A percentile compares a stretch with the other conserved stretches of the same genome.
Evolutionary conservation across 2,888 invertebrate species (phyloP).

Genomic region (Schrankia costaestrigalis): DNA sequence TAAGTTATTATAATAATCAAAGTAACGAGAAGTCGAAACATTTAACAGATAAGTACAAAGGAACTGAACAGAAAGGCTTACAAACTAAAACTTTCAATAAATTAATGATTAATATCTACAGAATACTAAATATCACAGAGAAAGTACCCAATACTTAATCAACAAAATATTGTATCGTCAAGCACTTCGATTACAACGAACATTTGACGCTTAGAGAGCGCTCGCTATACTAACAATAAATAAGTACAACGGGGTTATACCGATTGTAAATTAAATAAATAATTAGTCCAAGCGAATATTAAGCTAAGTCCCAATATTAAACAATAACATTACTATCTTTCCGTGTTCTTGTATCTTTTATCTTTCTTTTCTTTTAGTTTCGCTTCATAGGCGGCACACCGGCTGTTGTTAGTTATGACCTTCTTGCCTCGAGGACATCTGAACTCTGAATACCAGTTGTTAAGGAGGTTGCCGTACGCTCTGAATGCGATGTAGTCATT

Average conservation of each 20-base stretch:
- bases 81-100: constrained; percentile 66
- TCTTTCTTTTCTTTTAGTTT: constrained; percentile 53
- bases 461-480: constrained; percentile 79
- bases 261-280: constrained; percentile 38
- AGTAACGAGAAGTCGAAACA: constrained; percentile 36
- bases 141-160: constrained; percentile 78
- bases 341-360: constrained; percentile 26
- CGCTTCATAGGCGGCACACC: constrained; percentile 49
- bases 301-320: constrained; percentile 27
- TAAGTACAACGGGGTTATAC: constrained; percentile 47
- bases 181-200: constrained; percentile 53
- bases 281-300: constrained; percentile 30
- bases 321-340: constrained; percentile 34
- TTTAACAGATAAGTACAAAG: constrained; percentile 48
- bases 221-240: constrained; percentile 44
- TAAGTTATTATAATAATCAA: constrained; percentile 38
- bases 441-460: constrained; percentile 80
- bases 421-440: constrained; percentile 59
- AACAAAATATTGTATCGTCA: constrained; percentile 72
- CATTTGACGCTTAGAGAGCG: constrained; percentile 51
- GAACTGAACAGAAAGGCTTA: constrained; percentile 66
- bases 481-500: constrained; percentile 83
- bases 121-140: constrained; percentile 81
- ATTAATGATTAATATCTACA: constrained; percentile 72
- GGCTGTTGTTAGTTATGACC: constrained; percentile 38